These are phyloP conservation scores for Leptopilina drosophilae DNA, from an alignment of 2,888 invertebrate genomes.

Conservation along the genomic window DNA sequence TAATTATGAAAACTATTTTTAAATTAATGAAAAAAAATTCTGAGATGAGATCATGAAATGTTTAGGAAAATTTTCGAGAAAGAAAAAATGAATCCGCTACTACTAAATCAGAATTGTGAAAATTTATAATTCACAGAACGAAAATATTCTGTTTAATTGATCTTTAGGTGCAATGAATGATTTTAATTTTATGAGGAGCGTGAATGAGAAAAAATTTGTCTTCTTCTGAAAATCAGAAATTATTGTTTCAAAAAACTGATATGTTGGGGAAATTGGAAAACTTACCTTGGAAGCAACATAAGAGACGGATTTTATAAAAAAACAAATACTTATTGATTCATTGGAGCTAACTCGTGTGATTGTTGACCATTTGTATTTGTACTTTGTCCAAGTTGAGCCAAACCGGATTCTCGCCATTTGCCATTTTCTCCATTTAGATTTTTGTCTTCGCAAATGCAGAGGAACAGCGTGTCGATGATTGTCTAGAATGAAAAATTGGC, in stretches of 20 bases:
- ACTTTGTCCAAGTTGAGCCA: conserved; percentile 67
- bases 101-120: too few relatives aligned
- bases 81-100: too few relatives aligned
- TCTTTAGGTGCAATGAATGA: too few relatives aligned
- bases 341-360: conserved; percentile 77
- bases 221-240: background rate
- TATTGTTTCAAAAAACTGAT: background rate
- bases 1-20: background rate
- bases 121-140: too few relatives aligned
- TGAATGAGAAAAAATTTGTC: background rate
- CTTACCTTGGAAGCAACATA: conserved; percentile 42
- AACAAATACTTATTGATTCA: conserved; percentile 69
- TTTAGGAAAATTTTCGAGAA: too few relatives aligned
- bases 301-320: conserved; percentile 10
- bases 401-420: conserved; percentile 72
- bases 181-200: background rate
- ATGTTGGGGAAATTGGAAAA: conserved; percentile 1
- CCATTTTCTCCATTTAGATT: conserved; percentile 88
- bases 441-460: conserved; percentile 96
- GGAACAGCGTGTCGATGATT: conserved; percentile 94
- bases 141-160: too few relatives aligned
- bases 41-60: background rate
- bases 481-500: conserved; percentile 80
- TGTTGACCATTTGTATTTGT: conserved; percentile 71
- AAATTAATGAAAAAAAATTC: background rate